Evolutionary conservation across 2,888 invertebrate genomes (phyloP).

Genomic region (Linnaemya tessellans): DNA sequence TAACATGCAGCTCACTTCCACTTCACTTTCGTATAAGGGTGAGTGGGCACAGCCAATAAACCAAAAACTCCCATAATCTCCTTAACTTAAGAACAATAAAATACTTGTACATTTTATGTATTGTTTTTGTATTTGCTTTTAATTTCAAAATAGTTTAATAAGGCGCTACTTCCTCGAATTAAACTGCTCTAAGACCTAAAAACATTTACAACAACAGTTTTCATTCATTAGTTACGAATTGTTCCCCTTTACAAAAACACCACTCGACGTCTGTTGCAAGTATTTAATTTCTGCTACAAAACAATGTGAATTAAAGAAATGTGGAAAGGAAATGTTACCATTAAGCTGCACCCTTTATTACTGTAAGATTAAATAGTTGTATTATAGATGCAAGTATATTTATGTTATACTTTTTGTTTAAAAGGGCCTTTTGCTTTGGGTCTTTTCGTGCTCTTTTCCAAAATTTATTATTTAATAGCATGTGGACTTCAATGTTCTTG

Average conservation of each 20-base stretch:
- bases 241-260: not conserved
- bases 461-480: slow-evolving; percentile 61
- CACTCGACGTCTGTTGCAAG: slow-evolving; percentile 34
- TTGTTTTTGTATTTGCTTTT: not conserved
- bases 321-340: slow-evolving; percentile 26
- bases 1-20: slow-evolving; percentile 50
- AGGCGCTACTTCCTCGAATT: slow-evolving; percentile 47
- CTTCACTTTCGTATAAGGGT: slow-evolving; percentile 33
- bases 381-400: slow-evolving; percentile 10
- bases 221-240: slow-evolving; percentile 33
- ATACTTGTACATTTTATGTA: not conserved
- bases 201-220: slow-evolving; percentile 1
- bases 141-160: slow-evolving; percentile 41
- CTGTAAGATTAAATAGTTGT: not conserved
- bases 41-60: slow-evolving; percentile 30
- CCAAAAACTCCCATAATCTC: slow-evolving; percentile 31
- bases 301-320: slow-evolving; percentile 16
- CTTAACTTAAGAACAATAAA: not conserved
- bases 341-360: slow-evolving; percentile 61
- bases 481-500: slow-evolving; percentile 46
- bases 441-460: not conserved
- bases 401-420: not conserved
- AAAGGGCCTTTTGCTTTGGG: not conserved
- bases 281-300: slow-evolving; percentile 48
- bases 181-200: not conserved